A percentile compares a stretch with the other conserved stretches of the same genome.
These are phyloP conservation scores for Menidia beryllina DNA, from an alignment of 2,113 vertebrate species.

Conservation along the genomic window DNA sequence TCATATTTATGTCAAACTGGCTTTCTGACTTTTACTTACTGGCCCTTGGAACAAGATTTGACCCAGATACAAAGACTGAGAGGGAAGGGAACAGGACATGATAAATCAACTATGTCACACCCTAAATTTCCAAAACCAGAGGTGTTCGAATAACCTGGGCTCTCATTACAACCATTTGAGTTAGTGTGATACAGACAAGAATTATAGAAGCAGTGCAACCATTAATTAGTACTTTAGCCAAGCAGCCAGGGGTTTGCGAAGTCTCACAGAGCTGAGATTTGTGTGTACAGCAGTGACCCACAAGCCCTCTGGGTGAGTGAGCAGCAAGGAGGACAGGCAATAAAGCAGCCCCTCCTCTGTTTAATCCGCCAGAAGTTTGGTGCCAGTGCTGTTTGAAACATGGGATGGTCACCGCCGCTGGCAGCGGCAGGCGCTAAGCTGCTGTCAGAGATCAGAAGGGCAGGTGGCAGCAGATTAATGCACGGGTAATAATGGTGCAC, in stretches of 20 bases:
- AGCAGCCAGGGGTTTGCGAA: constrained; percentile 9
- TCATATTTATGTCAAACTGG: constrained; percentile 73
- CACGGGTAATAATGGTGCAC: constrained; percentile 78
- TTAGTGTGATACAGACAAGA: constrained; percentile 30
- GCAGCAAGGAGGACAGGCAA: constrained; percentile 31
- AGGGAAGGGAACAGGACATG: constrained; percentile 47
- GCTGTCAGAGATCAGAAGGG: constrained; percentile 65
- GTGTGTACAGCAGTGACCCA: constrained; percentile 35
- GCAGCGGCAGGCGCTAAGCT: constrained; percentile 60
- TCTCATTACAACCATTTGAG: constrained; percentile 24
- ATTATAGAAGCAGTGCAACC: constrained; percentile 11
- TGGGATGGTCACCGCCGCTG: constrained; percentile 39
- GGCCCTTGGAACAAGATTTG: constrained; percentile 55
- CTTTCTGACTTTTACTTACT: constrained; percentile 57
- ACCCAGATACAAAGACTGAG: constrained; percentile 64
- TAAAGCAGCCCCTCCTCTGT: constrained; percentile 28
- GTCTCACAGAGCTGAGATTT: constrained; percentile 42
- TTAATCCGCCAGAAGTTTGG: constrained; percentile 26
- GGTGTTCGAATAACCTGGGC: constrained; percentile 51
- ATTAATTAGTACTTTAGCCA: constrained; percentile 25
- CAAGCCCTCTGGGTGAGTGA: constrained; percentile 27
- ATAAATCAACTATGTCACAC: constrained; percentile 29
- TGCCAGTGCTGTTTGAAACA: constrained; percentile 52
- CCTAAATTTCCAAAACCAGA: constrained; percentile 56
- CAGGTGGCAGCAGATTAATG: constrained; percentile 73